phyloP scores from a whole-genome alignment of 2,888 invertebrate species.

The Torymus tubicola region DNA sequence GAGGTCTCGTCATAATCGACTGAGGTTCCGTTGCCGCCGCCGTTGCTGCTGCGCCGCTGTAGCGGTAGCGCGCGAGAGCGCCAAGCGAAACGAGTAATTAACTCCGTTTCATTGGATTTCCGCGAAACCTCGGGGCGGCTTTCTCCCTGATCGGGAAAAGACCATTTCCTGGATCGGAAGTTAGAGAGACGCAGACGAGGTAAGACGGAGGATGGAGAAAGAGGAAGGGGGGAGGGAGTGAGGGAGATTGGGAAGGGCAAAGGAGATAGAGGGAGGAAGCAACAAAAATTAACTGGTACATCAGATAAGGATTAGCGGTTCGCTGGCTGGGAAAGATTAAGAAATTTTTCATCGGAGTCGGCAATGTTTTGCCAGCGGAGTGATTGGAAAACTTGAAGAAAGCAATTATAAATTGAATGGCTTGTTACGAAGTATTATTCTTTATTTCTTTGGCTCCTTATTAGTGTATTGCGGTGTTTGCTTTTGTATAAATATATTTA shows the following conservation, averaged over 20 bases:
- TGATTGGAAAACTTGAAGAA: no score
- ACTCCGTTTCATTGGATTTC: conserved; percentile 68
- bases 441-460: no score
- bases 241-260: neutral
- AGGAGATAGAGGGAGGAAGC: neutral
- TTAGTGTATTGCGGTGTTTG: no score
- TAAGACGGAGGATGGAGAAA: neutral
- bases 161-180: conserved; percentile 50
- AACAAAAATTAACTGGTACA: conserved; percentile 37
- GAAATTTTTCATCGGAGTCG: conserved; percentile 1
- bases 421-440: no score
- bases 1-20: conserved; percentile 55
- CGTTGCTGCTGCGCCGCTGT: neutral
- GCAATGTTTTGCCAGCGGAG: no score
- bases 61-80: no score
- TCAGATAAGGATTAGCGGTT: conserved; percentile 17
- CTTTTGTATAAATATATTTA: no score
- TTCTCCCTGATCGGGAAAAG: conserved; percentile 46
- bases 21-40: conserved; percentile 10
- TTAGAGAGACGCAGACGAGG: neutral
- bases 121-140: conserved; percentile 57
- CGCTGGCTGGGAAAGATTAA: conserved; percentile 1
- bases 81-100: conserved; percentile 64
- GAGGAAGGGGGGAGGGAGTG: neutral
- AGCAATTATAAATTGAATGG: no score